phyloP scores from a whole-genome alignment of 35 echinoderm and acorn worm genomes.

The Nesometra sesokonis region DNA sequence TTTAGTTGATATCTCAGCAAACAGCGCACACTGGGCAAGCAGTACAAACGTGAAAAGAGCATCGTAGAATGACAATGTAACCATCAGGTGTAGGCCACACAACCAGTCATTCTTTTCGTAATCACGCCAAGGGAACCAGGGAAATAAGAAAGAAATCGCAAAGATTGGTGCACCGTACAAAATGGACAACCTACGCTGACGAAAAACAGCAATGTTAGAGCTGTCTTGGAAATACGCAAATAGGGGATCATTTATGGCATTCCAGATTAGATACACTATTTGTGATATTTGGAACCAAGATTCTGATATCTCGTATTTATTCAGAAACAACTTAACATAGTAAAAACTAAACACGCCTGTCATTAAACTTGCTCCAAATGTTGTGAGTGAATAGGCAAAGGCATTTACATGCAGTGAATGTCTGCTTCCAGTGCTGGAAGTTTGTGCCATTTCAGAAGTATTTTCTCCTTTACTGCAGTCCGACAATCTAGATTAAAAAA shows the following conservation, averaged over 20 bases:
- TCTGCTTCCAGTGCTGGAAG: background rate
- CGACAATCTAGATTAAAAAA: too few relatives aligned
- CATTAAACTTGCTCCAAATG: slow-evolving; percentile 51
- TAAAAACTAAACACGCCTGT: slow-evolving; percentile 58
- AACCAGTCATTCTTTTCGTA: slow-evolving; percentile 57
- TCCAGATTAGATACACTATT: slow-evolving; percentile 56
- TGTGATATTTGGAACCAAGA: slow-evolving; percentile 59
- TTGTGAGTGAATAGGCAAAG: slow-evolving; percentile 29
- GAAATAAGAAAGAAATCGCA: slow-evolving; percentile 51
- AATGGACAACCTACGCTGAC: slow-evolving; percentile 37
- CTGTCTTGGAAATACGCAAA: slow-evolving; percentile 82
- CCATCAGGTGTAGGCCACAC: slow-evolving; percentile 55
- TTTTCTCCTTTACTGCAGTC: too few relatives aligned
- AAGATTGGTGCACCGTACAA: slow-evolving; percentile 72
- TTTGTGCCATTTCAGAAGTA: background rate
- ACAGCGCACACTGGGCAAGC: slow-evolving; percentile 67
- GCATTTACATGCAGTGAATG: slow-evolving; percentile 35
- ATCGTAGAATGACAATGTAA: slow-evolving; percentile 79
- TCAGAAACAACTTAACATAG: slow-evolving; percentile 72
- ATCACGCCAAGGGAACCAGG: slow-evolving; percentile 94
- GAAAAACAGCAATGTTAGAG: slow-evolving; percentile 40
- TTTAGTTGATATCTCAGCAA: slow-evolving; percentile 70
- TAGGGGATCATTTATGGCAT: slow-evolving; percentile 72
- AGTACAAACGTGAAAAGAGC: slow-evolving; percentile 81
- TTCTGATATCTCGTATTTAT: slow-evolving; percentile 45